These are phyloP conservation scores for Australoheros scitulus DNA, from an alignment of 2,113 vertebrate species.

Conservation along the genomic window DNA sequence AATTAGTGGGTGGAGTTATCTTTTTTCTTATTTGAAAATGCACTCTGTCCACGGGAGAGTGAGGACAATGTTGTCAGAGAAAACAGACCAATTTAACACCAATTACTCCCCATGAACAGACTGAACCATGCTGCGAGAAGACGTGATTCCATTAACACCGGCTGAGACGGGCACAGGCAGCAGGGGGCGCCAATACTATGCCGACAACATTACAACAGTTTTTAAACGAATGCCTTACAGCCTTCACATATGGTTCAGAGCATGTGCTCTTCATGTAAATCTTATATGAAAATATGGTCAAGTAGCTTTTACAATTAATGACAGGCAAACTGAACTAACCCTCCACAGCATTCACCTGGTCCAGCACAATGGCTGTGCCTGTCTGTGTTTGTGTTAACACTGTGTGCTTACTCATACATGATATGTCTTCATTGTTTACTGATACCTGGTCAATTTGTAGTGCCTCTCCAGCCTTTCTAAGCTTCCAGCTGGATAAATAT, in stretches of 20 bases:
- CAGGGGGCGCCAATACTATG: conserved; percentile 17
- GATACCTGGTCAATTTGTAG: conserved; percentile 46
- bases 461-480: conserved; percentile 39
- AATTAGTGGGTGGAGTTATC: neutral
- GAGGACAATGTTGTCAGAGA: conserved; percentile 13
- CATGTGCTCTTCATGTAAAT: neutral
- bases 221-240: neutral
- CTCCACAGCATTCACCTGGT: conserved; percentile 11
- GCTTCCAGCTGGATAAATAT: conserved; percentile 76
- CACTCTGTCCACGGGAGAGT: conserved; percentile 17
- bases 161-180: conserved; percentile 7
- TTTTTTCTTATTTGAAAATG: neutral
- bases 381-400: conserved; percentile 46
- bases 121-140: conserved; percentile 36
- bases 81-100: conserved; percentile 39
- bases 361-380: conserved; percentile 29
- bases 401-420: conserved; percentile 38
- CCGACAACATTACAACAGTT: neutral
- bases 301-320: conserved; percentile 3
- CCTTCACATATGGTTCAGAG: neutral
- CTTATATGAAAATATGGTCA: neutral
- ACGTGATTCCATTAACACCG: conserved; percentile 33
- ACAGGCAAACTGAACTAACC: neutral
- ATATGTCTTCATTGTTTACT: conserved; percentile 57
- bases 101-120: conserved; percentile 42